phyloP scores from a whole-genome alignment of 2,888 invertebrate genomes.

The Periphyllus acericola region DNA sequence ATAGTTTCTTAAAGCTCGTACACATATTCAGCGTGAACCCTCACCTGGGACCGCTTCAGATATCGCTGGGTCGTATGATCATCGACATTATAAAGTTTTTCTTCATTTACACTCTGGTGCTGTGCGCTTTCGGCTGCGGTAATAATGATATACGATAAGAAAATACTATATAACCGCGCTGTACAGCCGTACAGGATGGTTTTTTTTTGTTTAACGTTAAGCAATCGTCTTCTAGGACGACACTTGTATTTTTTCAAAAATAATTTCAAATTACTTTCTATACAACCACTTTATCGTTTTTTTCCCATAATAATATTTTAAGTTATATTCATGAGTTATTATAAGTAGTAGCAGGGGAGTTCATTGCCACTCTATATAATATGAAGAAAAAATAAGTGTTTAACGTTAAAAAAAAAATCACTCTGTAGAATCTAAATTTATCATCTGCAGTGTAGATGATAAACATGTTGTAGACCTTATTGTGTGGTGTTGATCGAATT shows the following conservation, averaged over 20 bases:
- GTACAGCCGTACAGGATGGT: too few species aligned
- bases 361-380: too few species aligned
- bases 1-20: conserved; percentile 90
- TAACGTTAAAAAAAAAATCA: too few species aligned
- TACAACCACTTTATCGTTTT: neutral
- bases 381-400: too few species aligned
- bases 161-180: neutral
- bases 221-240: too few species aligned
- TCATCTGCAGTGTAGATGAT: too few species aligned
- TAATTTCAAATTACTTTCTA: too few species aligned
- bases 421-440: too few species aligned
- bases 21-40: conserved; percentile 98
- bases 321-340: too few species aligned
- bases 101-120: conserved; percentile 90
- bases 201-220: too few species aligned
- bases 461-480: conserved; percentile 5
- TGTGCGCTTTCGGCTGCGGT: conserved; percentile 97
- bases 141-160: conserved; percentile 66
- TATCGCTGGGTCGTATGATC: conserved; percentile 93
- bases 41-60: conserved; percentile 92
- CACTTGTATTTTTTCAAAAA: too few species aligned
- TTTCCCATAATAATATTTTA: neutral
- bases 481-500: neutral
- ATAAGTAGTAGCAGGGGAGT: too few species aligned
- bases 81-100: conserved; percentile 96